These are phyloP conservation scores for Pheosia tremula DNA, from an alignment of 2,888 invertebrate genomes.

Conservation along the genomic window DNA sequence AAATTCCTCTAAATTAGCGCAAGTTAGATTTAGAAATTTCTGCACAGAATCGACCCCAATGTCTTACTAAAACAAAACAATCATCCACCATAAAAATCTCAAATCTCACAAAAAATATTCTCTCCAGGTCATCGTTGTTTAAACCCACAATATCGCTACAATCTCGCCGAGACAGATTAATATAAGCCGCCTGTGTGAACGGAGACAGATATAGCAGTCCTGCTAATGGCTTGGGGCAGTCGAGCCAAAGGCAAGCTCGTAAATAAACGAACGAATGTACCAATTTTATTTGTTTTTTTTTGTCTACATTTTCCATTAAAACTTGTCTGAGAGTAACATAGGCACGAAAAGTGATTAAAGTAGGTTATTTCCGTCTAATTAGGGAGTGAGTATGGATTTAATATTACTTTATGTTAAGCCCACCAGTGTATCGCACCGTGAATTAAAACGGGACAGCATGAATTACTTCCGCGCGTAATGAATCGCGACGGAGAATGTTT, in stretches of 20 bases:
- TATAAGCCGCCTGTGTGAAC: conserved; percentile 43
- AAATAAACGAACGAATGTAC: conserved; percentile 71
- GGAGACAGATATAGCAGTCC: conserved; percentile 59
- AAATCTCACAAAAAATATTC: not conserved
- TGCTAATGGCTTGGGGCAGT: conserved; percentile 67
- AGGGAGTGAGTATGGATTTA: not conserved
- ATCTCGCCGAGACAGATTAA: conserved; percentile 62
- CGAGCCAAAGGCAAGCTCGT: conserved; percentile 67
- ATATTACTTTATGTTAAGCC: not conserved
- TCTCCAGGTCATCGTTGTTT: conserved; percentile 57
- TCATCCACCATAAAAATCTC: not conserved
- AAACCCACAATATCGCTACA: conserved; percentile 56
- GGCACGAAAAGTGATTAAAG: not conserved
- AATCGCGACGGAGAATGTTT: no score
- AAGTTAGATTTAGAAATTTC: no score
- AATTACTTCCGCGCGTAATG: no score
- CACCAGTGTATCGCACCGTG: no score
- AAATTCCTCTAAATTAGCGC: no score
- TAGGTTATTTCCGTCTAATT: not conserved
- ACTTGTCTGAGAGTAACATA: not conserved
- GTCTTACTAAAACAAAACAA: not conserved
- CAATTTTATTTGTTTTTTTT: conserved; percentile 45
- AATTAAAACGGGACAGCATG: no score
- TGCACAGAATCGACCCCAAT: no score
- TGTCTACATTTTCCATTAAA: conserved; percentile 37